Base-by-base conservation (phyloP, 2,797 vertebrate species). In the Knipowitschia caucasica region DNA sequence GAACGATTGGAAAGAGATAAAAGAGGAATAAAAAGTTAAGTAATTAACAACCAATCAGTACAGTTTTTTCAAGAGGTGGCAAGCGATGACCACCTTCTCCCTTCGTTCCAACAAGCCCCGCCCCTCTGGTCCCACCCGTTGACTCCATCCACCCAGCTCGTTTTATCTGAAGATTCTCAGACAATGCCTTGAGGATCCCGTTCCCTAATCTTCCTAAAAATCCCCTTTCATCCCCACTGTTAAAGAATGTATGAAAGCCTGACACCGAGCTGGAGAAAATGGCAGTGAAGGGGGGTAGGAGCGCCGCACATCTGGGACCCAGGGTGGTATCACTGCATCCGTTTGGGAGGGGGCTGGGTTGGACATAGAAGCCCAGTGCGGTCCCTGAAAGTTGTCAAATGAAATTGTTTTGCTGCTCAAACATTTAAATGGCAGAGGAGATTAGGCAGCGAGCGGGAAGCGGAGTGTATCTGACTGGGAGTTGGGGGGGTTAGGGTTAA, bases 201-300 rank as follows among this genome's bases (percentile, higher is more conserved):
- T 91, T 88, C 89, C 93, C 92, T 97, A 98, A 98, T 98, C 95
- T 97, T 92, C 92, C 95, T 93, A 95, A 95, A 90, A 97, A 95
- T 94, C 94, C 95, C 92, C 92, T 97, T 99, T 97, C 95, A 99
- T 97, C 93, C 81, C 91, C 86, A 94, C 95, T 95, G 95, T 96
- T 95, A 92, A 94, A 95, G 94, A 93, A 94, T 91, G 94, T 94
- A 92, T 95, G 94, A 96, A 98, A 96, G 91, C 90, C 91, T 93
- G 94, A 94, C 92, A 92, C 92, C 87, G 89, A 92, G 89, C 89
- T 82, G 64, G 35, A 64, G 68, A 76, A 67, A 67, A 71, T 24
- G 20, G 30, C 20, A 21, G 30, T 21, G 18, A 57, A 51, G 86
- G 87, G 24, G 15, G 35, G 12, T 3, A 68, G 60, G 71, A 90